Base-by-base conservation (phyloP, 2,113 vertebrate genomes). In the Amphiprion percula region DNA sequence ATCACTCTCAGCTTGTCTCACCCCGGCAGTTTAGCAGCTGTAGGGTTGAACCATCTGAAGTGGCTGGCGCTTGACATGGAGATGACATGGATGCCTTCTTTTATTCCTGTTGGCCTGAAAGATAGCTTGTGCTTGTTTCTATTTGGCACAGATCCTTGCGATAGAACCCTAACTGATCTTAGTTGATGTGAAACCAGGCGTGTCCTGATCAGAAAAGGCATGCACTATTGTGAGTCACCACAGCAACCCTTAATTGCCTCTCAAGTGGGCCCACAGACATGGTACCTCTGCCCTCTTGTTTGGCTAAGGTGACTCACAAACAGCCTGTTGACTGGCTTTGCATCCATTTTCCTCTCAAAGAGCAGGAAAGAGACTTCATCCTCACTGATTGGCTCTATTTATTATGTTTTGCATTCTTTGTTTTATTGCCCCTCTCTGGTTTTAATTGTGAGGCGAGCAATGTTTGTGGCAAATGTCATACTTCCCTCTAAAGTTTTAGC, bases 211-310 rank as follows among this genome's bases (percentile, higher is more conserved):
- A 64, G 74, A 88, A 77, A 87, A 90, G 91, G 63, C 85, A 85
- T 24, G 41, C 62, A 80, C 68, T 67, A 80, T 88, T 92, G 87
- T 93, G 74, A 55, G 89, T 94, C 82, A 77, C 92, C 91, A 90
- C 84, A 88, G 93, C 86, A 93, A 94, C 86, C 17, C 76, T 86
- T 94, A 88, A 93, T 93, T 93, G 82, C 72, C 87, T 87, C 87
- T 90, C 2, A 37, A 91, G 83, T 87, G 77, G 78, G 72, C 77
- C 83, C 78, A 79, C 74, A 85, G 85, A 88, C 88, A 87, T 86
- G 86, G 85, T 89, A 91, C 82, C 88, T 87, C 67, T 94, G 87
- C 85, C 74, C 76, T 85, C 24, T 33, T 68, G 50, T 65, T 83
- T 72, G 33, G 39, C 68, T 37, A 74, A 75, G 82, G 67, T 68